These are phyloP conservation scores for Clamator glandarius DNA, from an alignment of 2,797 vertebrate species.

Conservation along the genomic window DNA sequence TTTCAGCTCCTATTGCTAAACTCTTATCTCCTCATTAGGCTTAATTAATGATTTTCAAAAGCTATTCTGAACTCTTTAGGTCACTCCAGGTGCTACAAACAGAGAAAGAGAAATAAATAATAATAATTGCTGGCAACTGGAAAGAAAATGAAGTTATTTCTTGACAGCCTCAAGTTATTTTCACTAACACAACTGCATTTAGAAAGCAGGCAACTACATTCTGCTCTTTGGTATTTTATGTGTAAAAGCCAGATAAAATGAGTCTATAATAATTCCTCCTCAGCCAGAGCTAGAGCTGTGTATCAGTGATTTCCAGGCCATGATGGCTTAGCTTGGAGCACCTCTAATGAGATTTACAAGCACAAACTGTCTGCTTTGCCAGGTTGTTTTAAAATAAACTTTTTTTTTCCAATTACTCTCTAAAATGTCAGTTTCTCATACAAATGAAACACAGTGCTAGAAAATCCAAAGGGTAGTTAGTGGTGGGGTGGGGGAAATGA, in stretches of 20 bases:
- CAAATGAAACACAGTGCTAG: not conserved
- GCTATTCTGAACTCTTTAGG: not conserved
- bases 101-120: not conserved
- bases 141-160: not conserved
- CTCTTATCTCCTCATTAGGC: not conserved
- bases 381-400: not conserved
- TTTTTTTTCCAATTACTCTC: not conserved
- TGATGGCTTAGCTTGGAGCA: not conserved
- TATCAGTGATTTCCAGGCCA: not conserved
- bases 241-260: not conserved
- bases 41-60: not conserved
- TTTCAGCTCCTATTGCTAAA: not conserved
- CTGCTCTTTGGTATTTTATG: not conserved
- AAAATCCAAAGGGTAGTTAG: not conserved
- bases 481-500: not conserved
- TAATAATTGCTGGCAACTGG: not conserved
- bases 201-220: not conserved
- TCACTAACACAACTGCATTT: not conserved
- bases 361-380: not conserved
- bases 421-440: not conserved
- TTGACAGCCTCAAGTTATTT: not conserved
- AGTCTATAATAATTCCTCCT: not conserved
- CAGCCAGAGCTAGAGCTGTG: not conserved
- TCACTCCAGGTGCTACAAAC: not conserved
- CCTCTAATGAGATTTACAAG: not conserved